Evolutionary conservation across 1,140 invertebrate genomes (phyloP).

Genomic region (Drosophila seguyi): DNA sequence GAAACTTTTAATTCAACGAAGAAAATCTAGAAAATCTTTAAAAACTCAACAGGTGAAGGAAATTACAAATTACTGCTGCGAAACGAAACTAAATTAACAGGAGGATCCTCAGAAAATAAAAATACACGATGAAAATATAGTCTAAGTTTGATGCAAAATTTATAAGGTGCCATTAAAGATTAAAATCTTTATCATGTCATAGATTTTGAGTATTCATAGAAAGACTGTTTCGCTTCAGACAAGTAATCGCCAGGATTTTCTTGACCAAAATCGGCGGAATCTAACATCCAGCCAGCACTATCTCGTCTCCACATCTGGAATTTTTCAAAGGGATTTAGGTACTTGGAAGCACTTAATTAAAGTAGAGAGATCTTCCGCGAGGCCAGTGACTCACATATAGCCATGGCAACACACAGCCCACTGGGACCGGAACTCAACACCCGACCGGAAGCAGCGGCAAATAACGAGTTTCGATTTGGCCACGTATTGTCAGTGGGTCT

Average conservation of each 20-base stretch:
- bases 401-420: slow-evolving; percentile 63
- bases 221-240: neutral
- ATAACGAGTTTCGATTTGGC: slow-evolving; percentile 63
- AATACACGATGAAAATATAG: too few species aligned
- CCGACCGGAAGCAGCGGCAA: slow-evolving; percentile 65
- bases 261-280: neutral
- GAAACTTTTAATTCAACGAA: slow-evolving; percentile 37
- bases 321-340: neutral
- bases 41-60: neutral
- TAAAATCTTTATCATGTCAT: neutral
- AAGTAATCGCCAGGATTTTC: neutral
- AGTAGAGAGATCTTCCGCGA: neutral
- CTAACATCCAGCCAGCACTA: neutral
- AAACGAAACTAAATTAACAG: neutral
- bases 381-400: slow-evolving; percentile 29
- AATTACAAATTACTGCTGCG: neutral
- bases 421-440: slow-evolving; percentile 27
- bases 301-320: neutral
- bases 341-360: neutral
- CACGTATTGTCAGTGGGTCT: slow-evolving; percentile 53
- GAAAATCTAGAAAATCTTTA: too few species aligned
- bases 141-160: too few species aligned
- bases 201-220: too few species aligned
- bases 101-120: neutral
- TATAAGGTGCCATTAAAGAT: neutral